Evolutionary conservation across 1,140 invertebrate genomes (phyloP), one percentile per base, ranked within the genome.

Genomic region (Vanessa atalanta): DNA sequence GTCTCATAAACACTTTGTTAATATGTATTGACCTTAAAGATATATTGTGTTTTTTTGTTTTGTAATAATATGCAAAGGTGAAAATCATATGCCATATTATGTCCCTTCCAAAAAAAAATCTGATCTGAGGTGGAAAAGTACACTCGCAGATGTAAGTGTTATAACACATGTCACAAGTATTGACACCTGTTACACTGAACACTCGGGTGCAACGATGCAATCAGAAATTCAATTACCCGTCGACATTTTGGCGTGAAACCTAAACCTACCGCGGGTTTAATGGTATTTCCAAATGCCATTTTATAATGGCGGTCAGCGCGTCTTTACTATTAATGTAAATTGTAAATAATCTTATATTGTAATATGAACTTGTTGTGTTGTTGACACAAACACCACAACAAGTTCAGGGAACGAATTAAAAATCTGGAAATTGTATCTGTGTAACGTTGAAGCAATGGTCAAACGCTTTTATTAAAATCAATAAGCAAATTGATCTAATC

Each of bases 141-240:
- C 47, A 65, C n/a, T 65, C 26, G 16, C 37, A 65, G 16, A 48
- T 48, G 47, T 65, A 65, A 47, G 47, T 65, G 63, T 61, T 37
- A 37, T 37, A 57, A 61, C 31, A 26, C 55, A 67, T 48, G 23
- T 67, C 65, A 67, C 47, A 53, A 67, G 26, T 67, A 67, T 67
- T 51, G 65, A 67, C 65, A 67, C 65, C 65, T 66, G 65, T 66
- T 50, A 66, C 65, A 9, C 65, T 23, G 55, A n/a, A 66, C 65
- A 48, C 16, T 66, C 47, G 65, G 65, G 47, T 48, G 43, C 37
- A 66, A 16, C 47, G 65, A 26, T 66, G 65, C 47, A 50, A 66
- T 66, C 65, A 66, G 65, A 66, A 50, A 66, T 66, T 66, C 65
- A 66, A 66, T 66, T 66, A 51, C 65, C 14, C 65, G 47, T 66